Evolutionary conservation across 2,113 vertebrate species (phyloP), one percentile per base, ranked within the genome.

Genomic region (Paraplagusia blochii): DNA sequence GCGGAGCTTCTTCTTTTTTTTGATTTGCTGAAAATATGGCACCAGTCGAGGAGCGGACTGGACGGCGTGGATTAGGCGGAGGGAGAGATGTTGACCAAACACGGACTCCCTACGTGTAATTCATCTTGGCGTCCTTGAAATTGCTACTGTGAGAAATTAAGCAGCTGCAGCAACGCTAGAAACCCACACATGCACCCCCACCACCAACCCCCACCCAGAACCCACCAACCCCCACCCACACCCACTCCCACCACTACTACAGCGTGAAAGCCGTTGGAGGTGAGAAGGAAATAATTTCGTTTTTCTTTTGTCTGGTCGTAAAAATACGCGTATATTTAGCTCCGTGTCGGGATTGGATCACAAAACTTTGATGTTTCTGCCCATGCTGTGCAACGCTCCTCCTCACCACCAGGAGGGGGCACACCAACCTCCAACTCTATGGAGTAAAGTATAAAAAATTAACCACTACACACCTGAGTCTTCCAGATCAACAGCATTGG

Each of bases 81-180:
- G 65, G 83, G 67, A 86, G 22, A 29, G 2, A 4, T 29, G 77
- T 84, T 80, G 29, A 80, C 80, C 74, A 76, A 84, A 87, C 47
- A 57, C 53, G n/a, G 56, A 43, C 69, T 74, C 74, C 58, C 62
- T 74, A 76, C 81, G 72, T 61, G 82, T 86, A 88, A 89, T 88
- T 85, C 82, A 81, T 76, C 75, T 63, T 84, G 85, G 77, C 69
- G 82, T 82, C 87, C 88, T 88, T 89, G 84, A 86, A 88, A 88
- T 86, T 77, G 82, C 81, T 73, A 77, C 77, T 83, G 85, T 87
- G 85, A 88, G 89, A 89, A 87, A 70, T 63, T 58, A 49, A 74
- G 77, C 86, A 89, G 82, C 88, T 88, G 88, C 82, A 76, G 46
- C 74, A 68, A 65, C 70, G 58, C 44, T 72, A 64, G 66, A 69